phyloP scores from a whole-genome alignment of 2,888 invertebrate species.

The Chydorus sphaericus region DNA sequence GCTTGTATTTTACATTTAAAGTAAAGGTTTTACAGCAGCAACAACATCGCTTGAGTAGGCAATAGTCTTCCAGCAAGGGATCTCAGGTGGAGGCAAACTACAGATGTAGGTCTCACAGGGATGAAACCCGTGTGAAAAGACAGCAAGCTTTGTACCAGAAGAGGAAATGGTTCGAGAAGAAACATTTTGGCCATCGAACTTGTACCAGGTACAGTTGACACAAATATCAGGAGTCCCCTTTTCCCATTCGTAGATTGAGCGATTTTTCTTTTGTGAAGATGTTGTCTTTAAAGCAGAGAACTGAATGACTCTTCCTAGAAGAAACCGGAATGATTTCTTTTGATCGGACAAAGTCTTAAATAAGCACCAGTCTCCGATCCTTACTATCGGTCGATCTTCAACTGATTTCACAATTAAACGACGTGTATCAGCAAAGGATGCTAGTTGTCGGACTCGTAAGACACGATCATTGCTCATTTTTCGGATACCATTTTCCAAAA shows the following conservation, averaged over 20 bases:
- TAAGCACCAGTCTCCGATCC: not conserved
- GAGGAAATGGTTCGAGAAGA: not conserved
- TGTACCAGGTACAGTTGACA: too few species aligned
- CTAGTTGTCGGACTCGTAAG: not conserved
- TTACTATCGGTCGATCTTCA: not conserved
- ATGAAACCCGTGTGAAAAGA: not conserved
- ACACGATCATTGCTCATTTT: constrained; percentile 1
- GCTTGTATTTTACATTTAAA: too few species aligned
- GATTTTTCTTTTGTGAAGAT: not conserved
- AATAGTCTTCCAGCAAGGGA: too few species aligned
- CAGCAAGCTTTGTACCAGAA: not conserved
- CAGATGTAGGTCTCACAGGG: not conserved
- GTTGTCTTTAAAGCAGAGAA: not conserved
- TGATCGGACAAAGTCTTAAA: not conserved
- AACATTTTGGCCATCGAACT: not conserved
- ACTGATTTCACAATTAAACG: not conserved
- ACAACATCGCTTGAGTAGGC: too few species aligned
- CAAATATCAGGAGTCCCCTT: too few species aligned
- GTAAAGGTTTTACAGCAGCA: too few species aligned
- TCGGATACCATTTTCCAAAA: not conserved
- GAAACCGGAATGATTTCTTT: not conserved
- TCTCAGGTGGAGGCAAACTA: too few species aligned
- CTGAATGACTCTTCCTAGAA: not conserved
- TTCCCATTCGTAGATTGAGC: not conserved
- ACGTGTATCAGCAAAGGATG: not conserved